These are phyloP conservation scores for Epistrophella euchroma DNA, from an alignment of 2,888 invertebrate species.

Conservation along the genomic window DNA sequence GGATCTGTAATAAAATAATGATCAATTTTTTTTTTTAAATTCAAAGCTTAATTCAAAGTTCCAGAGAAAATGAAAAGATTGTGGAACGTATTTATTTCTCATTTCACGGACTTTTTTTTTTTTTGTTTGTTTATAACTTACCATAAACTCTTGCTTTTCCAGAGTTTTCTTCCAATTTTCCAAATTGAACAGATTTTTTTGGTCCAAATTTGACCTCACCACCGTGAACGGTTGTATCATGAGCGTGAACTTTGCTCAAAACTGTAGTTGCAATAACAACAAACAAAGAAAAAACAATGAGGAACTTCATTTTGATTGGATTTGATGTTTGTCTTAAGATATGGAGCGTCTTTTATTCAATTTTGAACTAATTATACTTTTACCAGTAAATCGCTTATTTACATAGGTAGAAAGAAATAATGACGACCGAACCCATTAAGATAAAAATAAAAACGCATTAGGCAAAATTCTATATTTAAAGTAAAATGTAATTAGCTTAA, in stretches of 20 bases:
- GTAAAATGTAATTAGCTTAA: not conserved
- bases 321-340: not conserved
- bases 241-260: constrained; percentile 1
- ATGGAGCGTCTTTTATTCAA: constrained; percentile 4
- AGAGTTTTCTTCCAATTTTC: not conserved
- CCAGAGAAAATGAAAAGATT: not conserved
- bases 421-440: constrained; percentile 6
- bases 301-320: constrained; percentile 43
- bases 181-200: constrained; percentile 13
- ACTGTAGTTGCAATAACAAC: not conserved
- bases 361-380: not conserved
- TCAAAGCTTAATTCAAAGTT: not conserved
- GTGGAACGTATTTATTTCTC: not conserved
- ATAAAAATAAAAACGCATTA: constrained; percentile 26
- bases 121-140: not conserved
- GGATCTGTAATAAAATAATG: constrained; percentile 36
- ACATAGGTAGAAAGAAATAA: not conserved
- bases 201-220: not conserved
- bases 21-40: not conserved
- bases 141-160: constrained; percentile 25
- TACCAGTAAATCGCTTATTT: not conserved
- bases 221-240: not conserved
- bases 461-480: not conserved
- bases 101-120: not conserved
- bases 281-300: constrained; percentile 13